These are phyloP conservation scores for Picathartes gymnocephalus DNA, from an alignment of 2,113 vertebrate genomes.

Conservation along the genomic window DNA sequence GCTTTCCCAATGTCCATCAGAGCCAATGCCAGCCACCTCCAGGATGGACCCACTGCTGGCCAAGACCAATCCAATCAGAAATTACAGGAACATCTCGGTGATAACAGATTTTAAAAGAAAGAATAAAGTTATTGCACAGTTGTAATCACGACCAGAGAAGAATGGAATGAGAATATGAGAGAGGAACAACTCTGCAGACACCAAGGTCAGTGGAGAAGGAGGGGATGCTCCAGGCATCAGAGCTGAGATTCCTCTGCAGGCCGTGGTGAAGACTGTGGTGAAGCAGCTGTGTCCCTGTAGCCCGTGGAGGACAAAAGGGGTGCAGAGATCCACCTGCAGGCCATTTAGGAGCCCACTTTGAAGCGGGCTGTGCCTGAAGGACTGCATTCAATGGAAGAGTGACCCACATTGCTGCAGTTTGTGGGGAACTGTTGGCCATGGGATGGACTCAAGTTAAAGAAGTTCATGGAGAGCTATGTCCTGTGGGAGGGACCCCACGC, in stretches of 20 bases:
- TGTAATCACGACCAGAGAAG: background rate
- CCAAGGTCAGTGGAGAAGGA: background rate
- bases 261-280: background rate
- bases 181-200: background rate
- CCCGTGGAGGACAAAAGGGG: background rate
- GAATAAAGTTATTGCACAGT: background rate
- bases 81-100: background rate
- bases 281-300: background rate
- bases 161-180: background rate
- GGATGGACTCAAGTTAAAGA: background rate
- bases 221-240: background rate
- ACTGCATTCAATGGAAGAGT: background rate
- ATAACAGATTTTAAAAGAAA: background rate
- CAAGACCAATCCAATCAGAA: background rate
- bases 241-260: background rate
- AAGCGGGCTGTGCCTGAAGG: background rate
- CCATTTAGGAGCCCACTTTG: rapidly evolving
- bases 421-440: background rate
- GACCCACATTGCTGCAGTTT: background rate
- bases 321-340: background rate
- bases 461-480: background rate
- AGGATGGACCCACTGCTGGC: background rate
- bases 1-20: background rate
- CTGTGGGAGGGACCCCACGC: rapidly evolving
- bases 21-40: no score